Base-by-base conservation (phyloP, 2,797 vertebrate genomes). In the Gephyroberyx darwinii region DNA sequence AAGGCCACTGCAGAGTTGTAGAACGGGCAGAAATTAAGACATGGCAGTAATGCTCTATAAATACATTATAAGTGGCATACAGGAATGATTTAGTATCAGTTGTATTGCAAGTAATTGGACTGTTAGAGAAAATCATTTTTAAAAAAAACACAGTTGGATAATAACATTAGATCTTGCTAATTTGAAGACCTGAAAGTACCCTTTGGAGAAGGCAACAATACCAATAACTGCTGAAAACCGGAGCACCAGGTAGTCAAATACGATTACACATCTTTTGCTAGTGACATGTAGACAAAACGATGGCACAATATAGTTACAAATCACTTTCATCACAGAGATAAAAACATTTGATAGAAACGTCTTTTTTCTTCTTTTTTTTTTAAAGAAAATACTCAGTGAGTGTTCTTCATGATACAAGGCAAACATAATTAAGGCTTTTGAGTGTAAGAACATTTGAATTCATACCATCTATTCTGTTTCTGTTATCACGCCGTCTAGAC, bases 371-470 rank as follows among this genome's bases (percentile, higher is more conserved):
- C 4, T 35, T 53, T 60, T 48, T 58, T 33, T 55, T 77, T 48
- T 17, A 68, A 68, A 57, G 65, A 66, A 77, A 83, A 55, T 56
- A 75, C 75, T 77, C 78, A 45, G 64, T 65, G 64, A 80, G 78
- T 59, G 51, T 80, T 86, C 80, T 84, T 86, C 78, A 71, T 69
- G 70, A 73, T 68, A 78, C 74, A 84, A 91, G 89, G 86, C 85
- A 88, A 81, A 86, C 74, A 70, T 61, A 82, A 78, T 77, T 92
- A 92, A 93, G 91, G 91, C 90, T 88, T 89, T 61, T 80, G 74
- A 88, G 86, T 83, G 83, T 74, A 77, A 74, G 68, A 65, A 67
- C 35, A 16, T 31, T 69, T 63, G 6, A 33, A 83, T 77, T 75
- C 51, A 74, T 54, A 59, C 60, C 59, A 82, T 84, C 47, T 74